Evolutionary conservation across 2,113 vertebrate species (phyloP), one percentile per base, ranked within the genome.

Genomic region (Lota lota): DNA sequence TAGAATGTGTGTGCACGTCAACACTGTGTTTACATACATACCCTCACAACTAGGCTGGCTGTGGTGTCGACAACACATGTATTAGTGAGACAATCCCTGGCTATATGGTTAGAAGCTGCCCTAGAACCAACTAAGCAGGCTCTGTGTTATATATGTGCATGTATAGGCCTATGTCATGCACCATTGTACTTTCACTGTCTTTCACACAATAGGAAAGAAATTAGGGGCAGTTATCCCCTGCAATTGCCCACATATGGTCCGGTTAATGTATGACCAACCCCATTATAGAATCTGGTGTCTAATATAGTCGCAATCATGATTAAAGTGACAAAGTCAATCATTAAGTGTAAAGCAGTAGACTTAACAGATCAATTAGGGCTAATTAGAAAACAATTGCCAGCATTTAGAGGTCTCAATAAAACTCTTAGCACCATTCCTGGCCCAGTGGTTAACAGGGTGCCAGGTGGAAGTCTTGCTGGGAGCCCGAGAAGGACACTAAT

Each of bases 341-440:
- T 67, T 75, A 66, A 66, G 63, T 65, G 61, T 80, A 82, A 85
- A 86, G 21, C 60, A 54, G 33, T 6, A 66, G n/a, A 70, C 67
- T 81, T 81, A 73, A 86, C 75, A 60, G 82, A 83, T 68, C 83
- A 84, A 83, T 91, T 83, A 78, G 8, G 4, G 61, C 59, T 81
- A 87, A 87, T 88, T 88, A 83, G 79, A 80, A 47, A 81, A 83
- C 83, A 79, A 84, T 85, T 84, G 56, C 17, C 62, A 68, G 80
- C 75, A 74, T 68, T 87, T 82, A 74, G 36, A 70, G 53, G 33
- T 75, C 78, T 75, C 72, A 80, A 79, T 83, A 83, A 85, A 85
- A 83, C 28, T 24, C 22, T 36, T 61, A 61, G 28, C 67, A 58
- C 53, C 66, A 68, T 69, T 61, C 47, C 14, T 70, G 51, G 22